Evolutionary conservation across 2,113 vertebrate species (phyloP), one percentile per base, ranked within the genome.

Genomic region (Orycteropus afer): DNA sequence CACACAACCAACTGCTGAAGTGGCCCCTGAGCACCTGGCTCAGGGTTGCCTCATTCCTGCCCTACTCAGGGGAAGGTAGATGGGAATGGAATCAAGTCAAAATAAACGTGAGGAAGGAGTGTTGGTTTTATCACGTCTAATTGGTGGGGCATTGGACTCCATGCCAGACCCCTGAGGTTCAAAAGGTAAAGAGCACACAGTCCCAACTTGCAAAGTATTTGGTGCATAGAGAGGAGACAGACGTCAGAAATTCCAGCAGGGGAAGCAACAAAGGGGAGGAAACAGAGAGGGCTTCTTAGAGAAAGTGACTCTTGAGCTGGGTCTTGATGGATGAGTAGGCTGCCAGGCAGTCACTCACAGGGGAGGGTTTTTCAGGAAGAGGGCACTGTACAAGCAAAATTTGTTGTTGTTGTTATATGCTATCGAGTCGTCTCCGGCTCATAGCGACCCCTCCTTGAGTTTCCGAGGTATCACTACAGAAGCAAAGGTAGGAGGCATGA

Each of bases 201-300:
- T 29, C 20, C 86, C 34, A 61, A 84, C 29, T n/a, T 20, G 7
- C 45, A 74, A 34, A 25, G 18, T 42, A 29, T 51, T 25, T 5
- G 32, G 40, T 7, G 32, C 8, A 0, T 6, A 12, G 83, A 84
- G 7, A 37, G 29, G 15, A 53, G 67, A 78, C 23, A 47, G 51
- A 42, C 29, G 34, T 85, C 1, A 0, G 49, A 23, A 61, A 18
- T 77, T 15, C 15, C 22, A 27, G 53, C 0, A 1, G 29, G n/a
- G 34, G 59, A 18, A 40, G 51, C n/a, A 34, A 42, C 37, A 11
- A 6, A 4, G 0, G 2, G 61, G 37, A 80, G 42, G 49, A 40
- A 51, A 45, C 69, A 34, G 76, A 73, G 42, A 94, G 42, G 47
- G n/a, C 57, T 86, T 79, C 89, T 49, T 34, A 3, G 89, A 65